A percentile compares a stretch with the other conserved stretches of the same genome.
Conservation (phyloP, 1,140 invertebrate species). For the Drosophila murphyi region DNA sequence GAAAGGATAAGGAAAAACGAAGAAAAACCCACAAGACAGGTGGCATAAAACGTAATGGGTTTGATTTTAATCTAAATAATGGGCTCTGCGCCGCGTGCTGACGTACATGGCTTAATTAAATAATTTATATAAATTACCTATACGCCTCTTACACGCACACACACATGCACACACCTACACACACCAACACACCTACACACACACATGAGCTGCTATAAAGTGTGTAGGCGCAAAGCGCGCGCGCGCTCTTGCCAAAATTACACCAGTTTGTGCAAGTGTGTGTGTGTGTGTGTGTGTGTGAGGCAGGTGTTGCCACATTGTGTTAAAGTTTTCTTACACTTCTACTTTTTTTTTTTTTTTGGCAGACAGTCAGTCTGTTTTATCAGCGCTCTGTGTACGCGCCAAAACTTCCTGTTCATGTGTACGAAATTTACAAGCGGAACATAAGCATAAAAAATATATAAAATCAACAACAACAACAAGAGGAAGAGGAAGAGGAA, state of each 20-base stretch:
- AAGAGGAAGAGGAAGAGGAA: conserved; percentile 10
- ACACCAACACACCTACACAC: neutral
- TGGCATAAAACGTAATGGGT: conserved; percentile 71
- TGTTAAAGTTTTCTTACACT: conserved; percentile 7
- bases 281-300: conserved; percentile 16
- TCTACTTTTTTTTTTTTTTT: conserved; percentile 14
- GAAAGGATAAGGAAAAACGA: conserved; percentile 14
- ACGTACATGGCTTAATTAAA: conserved; percentile 77
- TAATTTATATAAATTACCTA: conserved; percentile 77
- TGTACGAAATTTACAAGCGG: conserved; percentile 63
- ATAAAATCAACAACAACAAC: conserved; percentile 5
- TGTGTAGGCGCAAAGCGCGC: conserved; percentile 36
- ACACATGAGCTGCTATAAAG: neutral
- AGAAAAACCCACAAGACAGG: conserved; percentile 55
- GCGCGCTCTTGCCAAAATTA: conserved; percentile 34
- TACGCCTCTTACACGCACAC: conserved; percentile 45
- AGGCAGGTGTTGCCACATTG: conserved; percentile 31
- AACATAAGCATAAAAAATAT: conserved; percentile 55
- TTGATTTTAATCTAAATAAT: conserved; percentile 81
- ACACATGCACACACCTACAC: conserved; percentile 15
- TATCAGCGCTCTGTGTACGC: conserved; percentile 66
- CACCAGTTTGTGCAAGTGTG: neutral
- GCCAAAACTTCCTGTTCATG: conserved; percentile 61
- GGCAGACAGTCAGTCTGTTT: conserved; percentile 52
- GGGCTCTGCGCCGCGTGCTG: conserved; percentile 60